Percentiles rank a stretch among this genome's conserved stretches.
These are phyloP conservation scores for Tragelaphus oryx DNA, from an alignment of 2,797 vertebrate species.

Conservation along the genomic window DNA sequence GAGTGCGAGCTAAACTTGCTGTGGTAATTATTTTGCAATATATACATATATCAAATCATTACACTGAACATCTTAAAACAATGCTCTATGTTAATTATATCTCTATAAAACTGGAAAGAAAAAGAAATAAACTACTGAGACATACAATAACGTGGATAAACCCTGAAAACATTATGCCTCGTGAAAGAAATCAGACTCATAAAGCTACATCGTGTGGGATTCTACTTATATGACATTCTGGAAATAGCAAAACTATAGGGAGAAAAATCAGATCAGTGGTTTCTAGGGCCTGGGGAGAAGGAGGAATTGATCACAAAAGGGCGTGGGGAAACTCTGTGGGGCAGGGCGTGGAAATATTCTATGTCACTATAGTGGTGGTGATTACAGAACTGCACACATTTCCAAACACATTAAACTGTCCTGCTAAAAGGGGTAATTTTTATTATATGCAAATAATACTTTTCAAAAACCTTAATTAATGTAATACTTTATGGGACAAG, in stretches of 20 bases:
- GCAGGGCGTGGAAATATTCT: not conserved
- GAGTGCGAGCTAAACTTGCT: not conserved
- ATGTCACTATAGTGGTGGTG: not conserved
- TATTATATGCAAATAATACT: not conserved
- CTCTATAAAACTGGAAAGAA: not conserved
- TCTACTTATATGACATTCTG: not conserved
- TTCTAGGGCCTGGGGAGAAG: not conserved
- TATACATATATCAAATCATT: not conserved
- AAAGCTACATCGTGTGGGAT: not conserved
- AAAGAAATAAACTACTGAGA: not conserved
- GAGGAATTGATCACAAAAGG: not conserved
- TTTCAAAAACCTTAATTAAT: not conserved
- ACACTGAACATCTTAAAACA: not conserved
- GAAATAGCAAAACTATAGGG: not conserved
- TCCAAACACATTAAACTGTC: not conserved
- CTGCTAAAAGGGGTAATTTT: not conserved
- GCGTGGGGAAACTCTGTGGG: accelerated
- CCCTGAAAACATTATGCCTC: not conserved
- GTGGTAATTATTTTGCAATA: not conserved
- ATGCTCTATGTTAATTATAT: not conserved
- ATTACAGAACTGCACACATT: not conserved
- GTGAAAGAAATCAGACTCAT: not conserved
- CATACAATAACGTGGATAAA: not conserved
- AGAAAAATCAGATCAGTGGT: not conserved
- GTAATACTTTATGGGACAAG: not conserved